Evolutionary conservation across 2,113 vertebrate genomes (phyloP).

Genomic region (Psilopsiagon aymara): DNA sequence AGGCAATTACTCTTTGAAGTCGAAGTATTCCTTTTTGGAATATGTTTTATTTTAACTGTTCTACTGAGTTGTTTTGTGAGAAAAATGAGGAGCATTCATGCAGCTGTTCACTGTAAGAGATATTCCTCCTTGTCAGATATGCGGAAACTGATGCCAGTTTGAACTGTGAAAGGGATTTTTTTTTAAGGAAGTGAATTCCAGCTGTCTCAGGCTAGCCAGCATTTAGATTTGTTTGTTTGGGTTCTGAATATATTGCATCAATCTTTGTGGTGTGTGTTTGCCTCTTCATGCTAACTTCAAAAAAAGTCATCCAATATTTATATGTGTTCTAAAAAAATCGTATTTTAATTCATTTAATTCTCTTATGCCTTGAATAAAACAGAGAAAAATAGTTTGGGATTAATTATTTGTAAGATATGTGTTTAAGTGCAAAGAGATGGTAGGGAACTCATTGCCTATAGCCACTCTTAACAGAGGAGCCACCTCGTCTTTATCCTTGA

Average conservation of each 20-base stretch:
- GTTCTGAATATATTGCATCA: not conserved
- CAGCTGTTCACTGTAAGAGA: slow-evolving; percentile 26
- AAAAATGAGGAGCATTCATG: slow-evolving; percentile 9
- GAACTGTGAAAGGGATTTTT: slow-evolving; percentile 42
- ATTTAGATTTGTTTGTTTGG: slow-evolving; percentile 50
- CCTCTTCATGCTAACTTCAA: not conserved
- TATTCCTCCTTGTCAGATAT: not conserved
- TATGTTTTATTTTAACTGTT: not conserved
- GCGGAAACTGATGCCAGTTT: slow-evolving; percentile 29
- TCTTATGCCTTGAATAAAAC: not conserved
- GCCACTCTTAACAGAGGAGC: not conserved
- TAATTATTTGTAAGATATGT: not conserved
- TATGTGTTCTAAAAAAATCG: not conserved
- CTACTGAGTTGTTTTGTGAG: not conserved
- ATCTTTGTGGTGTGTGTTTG: not conserved
- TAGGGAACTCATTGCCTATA: not conserved
- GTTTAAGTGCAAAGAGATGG: not conserved
- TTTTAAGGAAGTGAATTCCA: not conserved
- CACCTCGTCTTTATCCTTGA: not conserved
- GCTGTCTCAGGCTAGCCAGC: slow-evolving; percentile 29
- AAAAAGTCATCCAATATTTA: not conserved
- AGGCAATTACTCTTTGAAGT: not conserved
- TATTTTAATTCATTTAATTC: not conserved
- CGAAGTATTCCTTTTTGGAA: not conserved
- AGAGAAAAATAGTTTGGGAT: not conserved